Base-by-base conservation (phyloP, 2,797 vertebrate species). In the Megalops cyprinoides region DNA sequence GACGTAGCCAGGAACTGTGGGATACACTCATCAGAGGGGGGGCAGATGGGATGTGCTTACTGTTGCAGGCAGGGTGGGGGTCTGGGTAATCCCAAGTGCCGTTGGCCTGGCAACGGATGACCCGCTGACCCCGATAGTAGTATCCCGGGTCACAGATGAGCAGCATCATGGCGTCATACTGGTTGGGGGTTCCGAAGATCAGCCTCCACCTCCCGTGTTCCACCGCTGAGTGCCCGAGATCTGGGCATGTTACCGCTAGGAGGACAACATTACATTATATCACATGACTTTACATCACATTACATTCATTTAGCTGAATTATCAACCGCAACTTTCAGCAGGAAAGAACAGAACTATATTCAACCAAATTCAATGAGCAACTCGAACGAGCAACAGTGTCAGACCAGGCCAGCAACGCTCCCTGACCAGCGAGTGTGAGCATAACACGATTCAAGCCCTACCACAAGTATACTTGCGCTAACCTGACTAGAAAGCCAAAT, bases 71-170 rank as follows among this genome's bases (percentile, higher is more conserved):
- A 0, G 97, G 97, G 53, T 92, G 92, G 0, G 96, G 96, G 14
- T 97, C 89, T 0, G 96, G 96, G 20, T 98, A 95, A 92, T 97
- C 98, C 98, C 98, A 99, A 44, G 90, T 96, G 76, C 97, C 94
- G 28, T 95, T 97, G 85, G 96, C 94, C 89, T 97, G 97, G 87
- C 98, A 99, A 84, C 86, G 94, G 89, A 98, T 97, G 85, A 98
- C 96, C 76, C 97, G 93, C 77, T 97, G 95, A 84, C 98, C 97
- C 0, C 94, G 95, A 91, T 98, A 99, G 93, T 97, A 98, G 93
- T 98, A 99, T 5, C 98, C 98, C 0, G 97, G 97, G 90, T 99
- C 97, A 49, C 98, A 99, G 89, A 96, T 95, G 86, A 99, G 94
- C 96, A 99, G 97, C 83, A 99, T 95, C 83, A 99, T 96, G 51